Evolutionary conservation across 2,113 vertebrate genomes (phyloP), one percentile per base, ranked within the genome.

Genomic region (Columbina picui): DNA sequence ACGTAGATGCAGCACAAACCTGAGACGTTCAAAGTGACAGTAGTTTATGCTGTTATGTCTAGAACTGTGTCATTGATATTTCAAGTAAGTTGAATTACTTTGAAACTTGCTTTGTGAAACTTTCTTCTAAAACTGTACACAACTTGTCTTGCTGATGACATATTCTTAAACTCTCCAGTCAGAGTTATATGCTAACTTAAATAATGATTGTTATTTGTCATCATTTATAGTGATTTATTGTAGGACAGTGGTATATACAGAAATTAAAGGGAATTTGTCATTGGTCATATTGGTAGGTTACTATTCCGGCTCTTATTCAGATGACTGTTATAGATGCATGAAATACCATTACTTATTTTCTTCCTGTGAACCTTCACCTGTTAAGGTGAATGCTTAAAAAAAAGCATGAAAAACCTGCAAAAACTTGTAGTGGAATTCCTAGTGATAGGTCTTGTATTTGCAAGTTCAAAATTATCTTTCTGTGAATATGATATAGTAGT

Each of bases 271-370:
- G 27, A 82, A n/a, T 27, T 69, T 68, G 2, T 43, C 23, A 23
- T 53, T 52, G 19, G 5, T 65, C 11, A 12, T 55, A 30, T 7
- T 36, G 21, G 6, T 52, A 38, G 15, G 8, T 23, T 63, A 23
- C 14, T 67, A 47, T 14, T 77, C 17, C 11, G 25, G 9, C 32
- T 67, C 38, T 29, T 67, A 23, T 36, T 50, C 50, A 64, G 27
- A 30, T 34, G 7, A 32, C 22, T 79, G 13, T 53, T 53, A 63
- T 1, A 88, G 21, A 32, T 53, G 9, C 2, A 27, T 69, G 10
- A 49, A 49, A 57, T 41, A 36, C 2, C 1, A 2, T 4, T 20
- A 38, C 6, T 23, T 43, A 8, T 11, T 15, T 13, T 9, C 1
- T 8, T 9, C 9, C 25, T 47, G 4, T 56, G 47, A 79, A 32